Base-by-base conservation (phyloP, 1,140 invertebrate genomes). In the Reticulitermes speratus region DNA sequence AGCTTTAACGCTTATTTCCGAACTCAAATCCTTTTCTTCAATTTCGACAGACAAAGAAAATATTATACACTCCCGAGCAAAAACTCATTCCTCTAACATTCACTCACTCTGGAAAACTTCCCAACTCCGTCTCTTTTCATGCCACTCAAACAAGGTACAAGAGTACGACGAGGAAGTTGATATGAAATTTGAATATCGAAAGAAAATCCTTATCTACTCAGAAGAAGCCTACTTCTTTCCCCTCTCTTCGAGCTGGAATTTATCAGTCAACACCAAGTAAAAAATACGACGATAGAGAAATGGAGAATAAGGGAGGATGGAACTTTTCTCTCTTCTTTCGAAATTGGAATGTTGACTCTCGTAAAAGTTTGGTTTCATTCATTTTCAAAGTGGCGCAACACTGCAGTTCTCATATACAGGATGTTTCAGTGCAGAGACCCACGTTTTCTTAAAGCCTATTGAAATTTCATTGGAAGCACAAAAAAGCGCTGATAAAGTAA, bases 171-270 rank as follows among this genome's bases (percentile, higher is more conserved):
- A 30, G 65, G 65, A 75, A 75, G 65, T 75, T 75, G 65, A 75
- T 75, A 75, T 75, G 65, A 75, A 75, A 75, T 75, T 75, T 75
- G 65, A 75, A 75, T 75, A 75, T 75, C 65, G 65, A 75, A 75
- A 75, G 65, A 75, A 75, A 75, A 75, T n/a, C n/a, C 65, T 75
- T 75, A 75, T 75, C 65, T 75, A 75, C 25, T 25, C 65, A 25
- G n/a, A 30, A 30, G n/a, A 30, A 75, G 14, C 7, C 25, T 25
- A 75, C 65, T 75, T 75, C 65, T 30, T n/a, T 75, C 65, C 65
- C 59, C 59, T 30, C 65, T 30, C 65, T 75, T 75, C 65, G 8
- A 75, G n/a, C 65, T 75, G 65, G 65, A 75, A 75, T 75, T 75
- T 75, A 75, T 75, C 65, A 75, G 65, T 75, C 65, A 75, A 75